phyloP scores from a whole-genome alignment of 2,888 invertebrate genomes.

The Argyresthia goedartella region DNA sequence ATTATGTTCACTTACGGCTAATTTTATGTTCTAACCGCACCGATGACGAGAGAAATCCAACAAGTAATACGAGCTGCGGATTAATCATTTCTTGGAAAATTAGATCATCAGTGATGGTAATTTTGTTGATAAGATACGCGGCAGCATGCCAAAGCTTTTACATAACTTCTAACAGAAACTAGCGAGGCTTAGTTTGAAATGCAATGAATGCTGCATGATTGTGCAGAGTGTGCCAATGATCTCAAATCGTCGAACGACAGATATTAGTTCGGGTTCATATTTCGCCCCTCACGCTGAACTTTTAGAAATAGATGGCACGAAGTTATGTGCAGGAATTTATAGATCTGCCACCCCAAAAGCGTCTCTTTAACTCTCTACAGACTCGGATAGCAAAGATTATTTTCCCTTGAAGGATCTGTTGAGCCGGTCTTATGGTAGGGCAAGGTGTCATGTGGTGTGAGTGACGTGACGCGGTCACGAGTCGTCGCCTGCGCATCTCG shows the following conservation, averaged over 20 bases:
- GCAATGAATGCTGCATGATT: neutral
- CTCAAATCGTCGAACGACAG: neutral
- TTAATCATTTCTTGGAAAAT: slow-evolving; percentile 4
- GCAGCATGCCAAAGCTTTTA: neutral
- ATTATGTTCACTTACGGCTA: slow-evolving; percentile 40
- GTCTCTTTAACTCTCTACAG: neutral
- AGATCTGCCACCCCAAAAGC: neutral
- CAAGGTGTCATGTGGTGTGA: slow-evolving; percentile 19
- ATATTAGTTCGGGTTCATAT: slow-evolving; percentile 1
- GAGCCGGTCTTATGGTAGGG: neutral
- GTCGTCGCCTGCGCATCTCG: slow-evolving; percentile 41
- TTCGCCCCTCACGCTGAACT: slow-evolving; percentile 31
- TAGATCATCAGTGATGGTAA: slow-evolving; percentile 2
- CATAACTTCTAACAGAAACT: neutral
- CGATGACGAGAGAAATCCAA: slow-evolving; percentile 12
- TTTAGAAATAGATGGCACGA: slow-evolving; percentile 29
- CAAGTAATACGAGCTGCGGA: neutral
- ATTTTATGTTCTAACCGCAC: slow-evolving; percentile 29
- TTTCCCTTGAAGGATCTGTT: neutral
- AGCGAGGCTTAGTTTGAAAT: neutral
- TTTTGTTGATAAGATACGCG: neutral
- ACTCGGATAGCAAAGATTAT: neutral
- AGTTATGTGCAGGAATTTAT: neutral
- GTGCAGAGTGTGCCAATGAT: neutral
- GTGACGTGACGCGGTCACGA: slow-evolving; percentile 42